Conservation (phyloP, 2,113 vertebrate genomes). For the Irena cyanogastra region DNA sequence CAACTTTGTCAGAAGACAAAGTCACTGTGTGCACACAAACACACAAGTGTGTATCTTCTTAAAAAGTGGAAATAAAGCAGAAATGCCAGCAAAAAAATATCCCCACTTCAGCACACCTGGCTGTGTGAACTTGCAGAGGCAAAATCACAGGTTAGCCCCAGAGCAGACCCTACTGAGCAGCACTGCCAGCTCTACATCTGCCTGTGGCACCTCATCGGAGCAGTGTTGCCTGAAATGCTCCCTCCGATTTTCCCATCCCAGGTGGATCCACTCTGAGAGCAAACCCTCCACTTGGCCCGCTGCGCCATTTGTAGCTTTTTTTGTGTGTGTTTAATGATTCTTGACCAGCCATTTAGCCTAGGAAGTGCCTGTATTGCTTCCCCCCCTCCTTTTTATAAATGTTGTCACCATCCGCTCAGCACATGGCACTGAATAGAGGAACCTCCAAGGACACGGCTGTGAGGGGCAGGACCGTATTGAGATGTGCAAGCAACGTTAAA, state of each 20-base stretch:
- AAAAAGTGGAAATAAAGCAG: neutral
- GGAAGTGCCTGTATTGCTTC: conserved; percentile 30
- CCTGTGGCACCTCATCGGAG: neutral
- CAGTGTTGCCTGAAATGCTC: neutral
- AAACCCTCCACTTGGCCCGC: conserved; percentile 11
- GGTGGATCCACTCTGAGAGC: conserved; percentile 1
- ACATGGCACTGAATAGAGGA: neutral
- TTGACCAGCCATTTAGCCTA: neutral
- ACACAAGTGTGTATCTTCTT: neutral
- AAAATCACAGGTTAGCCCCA: neutral
- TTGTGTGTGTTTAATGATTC: conserved; percentile 7
- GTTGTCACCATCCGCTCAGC: neutral
- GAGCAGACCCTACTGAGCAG: neutral
- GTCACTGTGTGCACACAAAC: neutral
- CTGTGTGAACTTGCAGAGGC: neutral
- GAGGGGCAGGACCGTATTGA: neutral
- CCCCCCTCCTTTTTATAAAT: neutral
- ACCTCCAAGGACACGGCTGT: conserved; percentile 40
- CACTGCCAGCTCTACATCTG: neutral
- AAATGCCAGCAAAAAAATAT: neutral
- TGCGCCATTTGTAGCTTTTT: neutral
- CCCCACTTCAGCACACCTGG: neutral
- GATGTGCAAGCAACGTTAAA: conserved; percentile 17
- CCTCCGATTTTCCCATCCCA: neutral
- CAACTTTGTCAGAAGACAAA: neutral